Conservation (phyloP, 2,888 invertebrate genomes). For the Koerneria pararmatus region DNA sequence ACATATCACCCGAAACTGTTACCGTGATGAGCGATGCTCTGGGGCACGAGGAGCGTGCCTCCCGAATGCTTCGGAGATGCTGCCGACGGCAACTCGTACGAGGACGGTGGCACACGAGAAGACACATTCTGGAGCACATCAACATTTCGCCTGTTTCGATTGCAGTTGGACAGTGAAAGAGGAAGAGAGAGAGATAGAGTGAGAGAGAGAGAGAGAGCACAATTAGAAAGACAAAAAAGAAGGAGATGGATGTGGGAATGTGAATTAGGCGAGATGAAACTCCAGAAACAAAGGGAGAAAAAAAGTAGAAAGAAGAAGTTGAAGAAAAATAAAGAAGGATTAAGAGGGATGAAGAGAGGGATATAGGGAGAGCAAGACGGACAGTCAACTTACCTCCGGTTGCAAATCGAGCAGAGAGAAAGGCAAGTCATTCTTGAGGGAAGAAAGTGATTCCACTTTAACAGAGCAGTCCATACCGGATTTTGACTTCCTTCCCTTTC, state of each 20-base stretch:
- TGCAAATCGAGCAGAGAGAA: background rate
- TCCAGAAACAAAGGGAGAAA: no score
- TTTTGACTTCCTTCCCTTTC: background rate
- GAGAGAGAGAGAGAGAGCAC: conserved; percentile 1
- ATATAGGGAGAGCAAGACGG: background rate
- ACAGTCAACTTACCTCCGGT: no score
- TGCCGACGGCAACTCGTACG: no score
- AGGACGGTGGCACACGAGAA: no score
- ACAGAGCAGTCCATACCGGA: background rate
- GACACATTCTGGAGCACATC: no score
- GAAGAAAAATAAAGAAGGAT: background rate
- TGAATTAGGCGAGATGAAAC: no score
- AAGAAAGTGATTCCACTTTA: no score
- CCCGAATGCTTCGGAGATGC: no score
- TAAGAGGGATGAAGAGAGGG: background rate
- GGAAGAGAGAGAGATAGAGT: background rate
- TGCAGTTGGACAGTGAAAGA: background rate
- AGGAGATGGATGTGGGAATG: no score
- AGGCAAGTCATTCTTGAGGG: background rate
- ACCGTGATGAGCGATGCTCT: no score
- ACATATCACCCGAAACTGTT: no score
- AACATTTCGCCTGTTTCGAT: background rate
- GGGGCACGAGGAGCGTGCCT: no score
- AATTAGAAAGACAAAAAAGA: background rate
- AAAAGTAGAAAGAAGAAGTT: background rate